Base-by-base conservation (phyloP, 2,888 invertebrate genomes). In the Limenitis camilla region DNA sequence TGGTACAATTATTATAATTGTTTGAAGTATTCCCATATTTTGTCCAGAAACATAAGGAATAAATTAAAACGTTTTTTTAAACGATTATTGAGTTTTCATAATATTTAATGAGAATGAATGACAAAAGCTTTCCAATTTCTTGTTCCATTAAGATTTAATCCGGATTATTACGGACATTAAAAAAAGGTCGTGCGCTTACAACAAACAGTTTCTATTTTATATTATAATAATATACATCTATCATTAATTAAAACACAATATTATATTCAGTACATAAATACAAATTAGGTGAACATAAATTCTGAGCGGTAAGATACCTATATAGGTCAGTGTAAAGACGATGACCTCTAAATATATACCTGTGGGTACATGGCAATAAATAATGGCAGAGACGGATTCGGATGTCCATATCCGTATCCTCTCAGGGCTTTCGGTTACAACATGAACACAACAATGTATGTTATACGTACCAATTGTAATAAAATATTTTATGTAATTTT, bases 331-430 rank as follows among this genome's bases (percentile, higher is more conserved):
- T 11, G 40, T 49, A 30, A 49, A 53, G 45, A 45, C 49, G 45
- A 46, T 38, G 45, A 42, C 41, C 45, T 40, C 38, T 36, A 32
- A 33, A 39, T 33, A 33, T 33, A 35, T 49, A 44, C 31, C 40
- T 45, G 40, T 43, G 19, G 36, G n/a, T 52, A 45, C 39, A 33
- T 29, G 7, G 49, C n/a, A 52, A 52, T 55, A 55, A 55, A 52
- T 55, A 49, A 52, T 46, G 49, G 45, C 31, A 49, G 55, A 30
- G 52, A 28, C 52, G 55, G 55, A 55, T 40, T 55, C 48, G 40
- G 46, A 48, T 55, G 49, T 49, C 49, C 45, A 55, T 49, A 55
- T 52, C 49, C 52, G 49, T 42, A 49, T 55, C 55, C 55, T 49
- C 32, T 5, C 30, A 45, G 30, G 31, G 29, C 48, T 29, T 32